These are phyloP conservation scores for Ctenosaura bakeri DNA, from an alignment of 2,797 vertebrate species.

Conservation along the genomic window DNA sequence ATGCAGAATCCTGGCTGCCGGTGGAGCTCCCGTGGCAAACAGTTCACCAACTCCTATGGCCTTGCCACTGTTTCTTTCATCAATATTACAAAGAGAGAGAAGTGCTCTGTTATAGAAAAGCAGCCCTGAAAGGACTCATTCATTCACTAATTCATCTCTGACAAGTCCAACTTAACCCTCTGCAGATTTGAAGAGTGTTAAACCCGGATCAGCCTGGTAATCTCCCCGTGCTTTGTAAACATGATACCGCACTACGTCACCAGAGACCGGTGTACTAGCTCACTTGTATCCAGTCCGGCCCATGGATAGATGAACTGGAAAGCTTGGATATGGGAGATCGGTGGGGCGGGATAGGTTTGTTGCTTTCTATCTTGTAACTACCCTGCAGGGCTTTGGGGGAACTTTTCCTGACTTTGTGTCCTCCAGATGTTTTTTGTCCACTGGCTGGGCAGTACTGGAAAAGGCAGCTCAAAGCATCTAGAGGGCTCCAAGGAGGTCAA, in stretches of 20 bases:
- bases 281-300: constrained; percentile 34
- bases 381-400: neutral
- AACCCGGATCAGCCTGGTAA: constrained; percentile 48
- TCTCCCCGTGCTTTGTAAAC: constrained; percentile 40
- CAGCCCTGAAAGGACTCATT: neutral
- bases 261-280: constrained; percentile 48
- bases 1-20: neutral
- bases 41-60: neutral
- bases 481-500: neutral
- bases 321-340: neutral
- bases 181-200: constrained; percentile 35
- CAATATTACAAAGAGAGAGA: neutral
- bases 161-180: constrained; percentile 27
- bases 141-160: constrained; percentile 26
- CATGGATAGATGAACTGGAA: neutral
- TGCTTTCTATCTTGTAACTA: neutral
- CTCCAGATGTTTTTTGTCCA: neutral
- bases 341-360: neutral
- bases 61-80: constrained; percentile 12
- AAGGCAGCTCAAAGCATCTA: neutral
- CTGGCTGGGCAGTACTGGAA: neutral
- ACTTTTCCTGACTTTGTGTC: neutral
- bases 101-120: neutral
- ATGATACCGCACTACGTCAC: constrained; percentile 1
- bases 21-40: neutral